These are phyloP conservation scores for Callosobruchus maculatus DNA, from an alignment of 2,888 invertebrate species.

Conservation along the genomic window DNA sequence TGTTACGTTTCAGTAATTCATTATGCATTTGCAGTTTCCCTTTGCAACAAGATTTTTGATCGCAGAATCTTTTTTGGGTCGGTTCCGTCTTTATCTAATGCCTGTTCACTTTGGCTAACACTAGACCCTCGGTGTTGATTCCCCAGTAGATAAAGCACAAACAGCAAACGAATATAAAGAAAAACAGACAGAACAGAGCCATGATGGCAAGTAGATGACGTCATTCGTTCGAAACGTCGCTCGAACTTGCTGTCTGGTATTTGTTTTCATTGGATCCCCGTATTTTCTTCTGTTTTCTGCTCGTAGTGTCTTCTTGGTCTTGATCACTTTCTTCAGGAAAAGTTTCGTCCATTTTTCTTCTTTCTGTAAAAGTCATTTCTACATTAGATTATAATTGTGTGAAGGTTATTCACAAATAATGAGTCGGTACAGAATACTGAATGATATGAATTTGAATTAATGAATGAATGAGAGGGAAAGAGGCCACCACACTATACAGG, in stretches of 20 bases:
- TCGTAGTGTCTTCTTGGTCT: conserved; percentile 3
- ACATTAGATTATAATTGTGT: no score
- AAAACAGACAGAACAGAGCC: conserved; percentile 55
- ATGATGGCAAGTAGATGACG: conserved; percentile 57
- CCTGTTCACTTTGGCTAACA: conserved; percentile 47
- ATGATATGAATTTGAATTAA: no score
- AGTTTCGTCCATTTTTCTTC: conserved; percentile 29
- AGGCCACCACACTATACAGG: no score
- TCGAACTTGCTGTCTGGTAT: conserved; percentile 8
- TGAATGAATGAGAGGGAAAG: no score
- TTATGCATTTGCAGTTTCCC: no score
- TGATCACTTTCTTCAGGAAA: conserved; percentile 39
- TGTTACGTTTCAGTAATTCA: no score
- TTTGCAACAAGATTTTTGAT: no score
- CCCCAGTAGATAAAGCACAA: conserved; percentile 57
- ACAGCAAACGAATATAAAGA: conserved; percentile 55
- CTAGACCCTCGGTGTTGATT: conserved; percentile 54
- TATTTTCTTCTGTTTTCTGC: conserved; percentile 2
- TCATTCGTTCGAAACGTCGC: conserved; percentile 50
- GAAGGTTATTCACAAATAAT: no score
- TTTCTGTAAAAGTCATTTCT: conserved; percentile 2
- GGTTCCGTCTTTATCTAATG: conserved; percentile 16
- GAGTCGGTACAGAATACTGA: no score
- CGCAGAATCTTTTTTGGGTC: background rate
- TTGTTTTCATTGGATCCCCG: background rate